phyloP scores from a whole-genome alignment of 1,140 invertebrate species.

The Cataglyphis hispanica region DNA sequence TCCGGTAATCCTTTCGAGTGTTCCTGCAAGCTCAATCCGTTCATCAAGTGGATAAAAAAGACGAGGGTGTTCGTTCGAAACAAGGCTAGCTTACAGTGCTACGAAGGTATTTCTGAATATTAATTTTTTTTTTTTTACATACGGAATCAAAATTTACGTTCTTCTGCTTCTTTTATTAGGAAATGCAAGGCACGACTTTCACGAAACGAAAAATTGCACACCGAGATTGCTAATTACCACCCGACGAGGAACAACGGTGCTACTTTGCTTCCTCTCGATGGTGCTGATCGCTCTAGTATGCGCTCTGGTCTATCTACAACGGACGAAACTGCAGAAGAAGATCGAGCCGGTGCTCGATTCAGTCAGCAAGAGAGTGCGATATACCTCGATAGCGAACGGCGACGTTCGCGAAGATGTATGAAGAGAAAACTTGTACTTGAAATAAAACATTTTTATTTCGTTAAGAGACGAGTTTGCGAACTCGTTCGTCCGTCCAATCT shows the following conservation, averaged over 20 bases:
- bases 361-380: slow-evolving; percentile 91
- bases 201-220: slow-evolving; percentile 77
- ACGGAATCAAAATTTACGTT: neutral
- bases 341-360: slow-evolving; percentile 89
- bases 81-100: slow-evolving; percentile 87
- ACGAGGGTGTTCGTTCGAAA: slow-evolving; percentile 89
- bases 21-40: slow-evolving; percentile 88
- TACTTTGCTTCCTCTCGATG: slow-evolving; percentile 88
- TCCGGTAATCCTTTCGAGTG: slow-evolving; percentile 90
- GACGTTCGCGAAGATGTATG: slow-evolving; percentile 84
- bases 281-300: slow-evolving; percentile 87
- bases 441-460: neutral
- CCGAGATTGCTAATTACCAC: slow-evolving; percentile 75
- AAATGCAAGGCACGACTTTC: slow-evolving; percentile 75
- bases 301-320: slow-evolving; percentile 88
- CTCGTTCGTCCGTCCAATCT: neutral
- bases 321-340: slow-evolving; percentile 87
- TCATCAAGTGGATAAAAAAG: slow-evolving; percentile 89
- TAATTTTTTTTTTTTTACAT: neutral
- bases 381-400: slow-evolving; percentile 89
- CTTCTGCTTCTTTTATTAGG: slow-evolving; percentile 79
- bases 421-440: neutral
- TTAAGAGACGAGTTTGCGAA: neutral
- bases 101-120: slow-evolving; percentile 33
- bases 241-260: slow-evolving; percentile 86